phyloP scores from a whole-genome alignment of 2,797 vertebrate species.

The Rachycentron canadum region DNA sequence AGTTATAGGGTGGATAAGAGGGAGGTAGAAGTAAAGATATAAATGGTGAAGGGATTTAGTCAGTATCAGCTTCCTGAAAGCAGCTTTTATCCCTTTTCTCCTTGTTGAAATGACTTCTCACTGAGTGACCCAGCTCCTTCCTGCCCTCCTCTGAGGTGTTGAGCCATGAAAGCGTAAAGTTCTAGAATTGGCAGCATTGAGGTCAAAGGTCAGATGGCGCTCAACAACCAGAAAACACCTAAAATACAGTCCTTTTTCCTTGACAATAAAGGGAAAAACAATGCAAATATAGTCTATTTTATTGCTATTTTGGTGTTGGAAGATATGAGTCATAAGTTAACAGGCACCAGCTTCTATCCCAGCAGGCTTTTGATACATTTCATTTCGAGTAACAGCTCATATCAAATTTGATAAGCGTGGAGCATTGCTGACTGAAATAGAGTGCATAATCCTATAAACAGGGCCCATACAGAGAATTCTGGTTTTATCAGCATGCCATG shows the following conservation, averaged over 20 bases:
- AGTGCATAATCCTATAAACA: conserved; percentile 65
- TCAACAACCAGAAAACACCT: background rate
- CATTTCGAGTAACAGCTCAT: conserved; percentile 65
- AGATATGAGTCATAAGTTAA: conserved; percentile 53
- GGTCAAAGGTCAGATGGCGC: background rate
- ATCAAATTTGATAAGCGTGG: conserved; percentile 65
- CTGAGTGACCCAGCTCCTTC: conserved; percentile 34
- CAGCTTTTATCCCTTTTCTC: conserved; percentile 46
- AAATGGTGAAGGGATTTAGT: conserved; percentile 72
- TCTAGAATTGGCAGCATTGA: background rate
- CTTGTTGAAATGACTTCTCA: conserved; percentile 63
- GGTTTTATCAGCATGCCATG: conserved; percentile 45
- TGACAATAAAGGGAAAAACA: conserved; percentile 20
- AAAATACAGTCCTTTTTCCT: background rate
- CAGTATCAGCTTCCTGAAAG: conserved; percentile 66
- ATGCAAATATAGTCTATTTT: conserved; percentile 28
- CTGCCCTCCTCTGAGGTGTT: conserved; percentile 19
- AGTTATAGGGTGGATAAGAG: conserved; percentile 69
- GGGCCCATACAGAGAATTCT: conserved; percentile 37
- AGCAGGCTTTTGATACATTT: conserved; percentile 57
- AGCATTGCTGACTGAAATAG: conserved; percentile 44
- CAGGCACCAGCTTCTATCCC: conserved; percentile 40
- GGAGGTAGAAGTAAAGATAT: conserved; percentile 64
- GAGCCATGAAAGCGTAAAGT: conserved; percentile 35
- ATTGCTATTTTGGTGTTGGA: conserved; percentile 30